phyloP scores from a whole-genome alignment of 2,113 vertebrate species.

The Motacilla tschutschensis region DNA sequence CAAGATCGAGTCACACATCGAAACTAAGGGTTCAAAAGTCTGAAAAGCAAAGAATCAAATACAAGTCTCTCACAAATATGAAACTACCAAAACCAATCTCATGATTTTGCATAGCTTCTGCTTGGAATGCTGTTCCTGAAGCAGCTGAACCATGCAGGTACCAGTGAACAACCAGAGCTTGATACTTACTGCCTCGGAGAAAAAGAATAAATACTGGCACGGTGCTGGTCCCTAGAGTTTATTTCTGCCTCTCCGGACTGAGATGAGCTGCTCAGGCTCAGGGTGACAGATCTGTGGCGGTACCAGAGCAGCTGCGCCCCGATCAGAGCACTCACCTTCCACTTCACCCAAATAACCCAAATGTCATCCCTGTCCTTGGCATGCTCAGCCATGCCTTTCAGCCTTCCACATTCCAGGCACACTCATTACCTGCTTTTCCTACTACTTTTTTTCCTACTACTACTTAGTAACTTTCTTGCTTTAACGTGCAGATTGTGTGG shows the following conservation, averaged over 20 bases:
- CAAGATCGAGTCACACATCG: fast-evolving
- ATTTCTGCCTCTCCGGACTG: fast-evolving
- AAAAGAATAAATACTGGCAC: fast-evolving
- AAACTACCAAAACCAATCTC: background rate
- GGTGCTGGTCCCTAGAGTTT: fast-evolving
- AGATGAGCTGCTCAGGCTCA: background rate
- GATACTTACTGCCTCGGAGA: fast-evolving
- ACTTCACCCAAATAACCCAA: background rate
- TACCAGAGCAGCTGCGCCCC: background rate
- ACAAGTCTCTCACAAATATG: background rate
- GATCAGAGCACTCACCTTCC: background rate
- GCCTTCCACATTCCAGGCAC: background rate
- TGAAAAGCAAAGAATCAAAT: background rate
- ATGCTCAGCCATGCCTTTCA: background rate
- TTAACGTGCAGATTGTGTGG: background rate
- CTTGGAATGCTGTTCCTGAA: background rate
- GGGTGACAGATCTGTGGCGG: background rate
- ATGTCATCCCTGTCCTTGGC: background rate
- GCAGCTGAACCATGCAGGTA: background rate
- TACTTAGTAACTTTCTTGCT: background rate
- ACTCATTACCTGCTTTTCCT: no score
- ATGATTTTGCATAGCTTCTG: background rate
- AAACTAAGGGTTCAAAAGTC: background rate
- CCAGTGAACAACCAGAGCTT: no score
- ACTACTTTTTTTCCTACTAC: background rate